These are phyloP conservation scores for Sternarchorhynchus goeldii DNA, from an alignment of 2,797 vertebrate genomes.

Conservation along the genomic window DNA sequence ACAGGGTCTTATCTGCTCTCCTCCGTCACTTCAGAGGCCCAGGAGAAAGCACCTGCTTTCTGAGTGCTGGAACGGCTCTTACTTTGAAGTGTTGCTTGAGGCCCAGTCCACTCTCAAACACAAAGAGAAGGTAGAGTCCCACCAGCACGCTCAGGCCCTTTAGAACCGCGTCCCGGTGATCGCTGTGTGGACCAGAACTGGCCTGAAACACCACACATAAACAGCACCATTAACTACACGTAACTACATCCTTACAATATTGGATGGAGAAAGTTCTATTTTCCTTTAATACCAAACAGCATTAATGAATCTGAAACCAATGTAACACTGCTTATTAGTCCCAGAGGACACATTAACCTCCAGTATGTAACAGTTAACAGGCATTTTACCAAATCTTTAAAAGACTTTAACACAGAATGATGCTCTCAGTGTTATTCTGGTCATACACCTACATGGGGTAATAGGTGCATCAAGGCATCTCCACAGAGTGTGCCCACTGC, in stretches of 20 bases:
- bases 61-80: background rate
- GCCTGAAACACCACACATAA: conserved; percentile 43
- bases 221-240: background rate
- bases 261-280: background rate
- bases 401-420: background rate
- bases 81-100: conserved; percentile 59
- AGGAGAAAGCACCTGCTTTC: background rate
- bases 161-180: conserved; percentile 55
- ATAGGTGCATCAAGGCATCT: conserved; percentile 82
- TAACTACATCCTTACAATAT: no score
- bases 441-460: conserved; percentile 77
- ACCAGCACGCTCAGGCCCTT: conserved; percentile 76
- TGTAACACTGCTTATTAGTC: no score
- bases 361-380: no score
- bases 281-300: background rate
- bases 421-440: background rate
- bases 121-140: conserved; percentile 79
- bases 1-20: background rate
- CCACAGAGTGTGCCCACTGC: conserved; percentile 83
- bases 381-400: background rate
- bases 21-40: background rate
- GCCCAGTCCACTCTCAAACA: conserved; percentile 75
- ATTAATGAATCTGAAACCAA: background rate
- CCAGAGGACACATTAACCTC: background rate
- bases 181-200: conserved; percentile 44